These are phyloP conservation scores for Hyperoplus immaculatus DNA, from an alignment of 2,797 vertebrate genomes.

Conservation along the genomic window DNA sequence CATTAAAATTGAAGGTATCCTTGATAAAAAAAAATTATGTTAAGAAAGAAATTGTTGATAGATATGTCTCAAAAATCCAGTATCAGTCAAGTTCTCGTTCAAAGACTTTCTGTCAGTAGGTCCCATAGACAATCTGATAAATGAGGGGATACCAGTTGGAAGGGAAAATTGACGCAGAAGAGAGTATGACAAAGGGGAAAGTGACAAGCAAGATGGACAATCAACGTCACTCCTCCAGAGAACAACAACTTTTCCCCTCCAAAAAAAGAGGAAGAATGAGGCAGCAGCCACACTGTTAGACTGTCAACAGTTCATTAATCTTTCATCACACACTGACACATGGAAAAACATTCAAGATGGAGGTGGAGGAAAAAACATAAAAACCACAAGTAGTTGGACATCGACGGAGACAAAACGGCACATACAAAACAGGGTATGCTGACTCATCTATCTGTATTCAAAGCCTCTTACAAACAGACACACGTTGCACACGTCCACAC, in stretches of 20 bases:
- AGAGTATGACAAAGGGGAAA: constrained; percentile 19
- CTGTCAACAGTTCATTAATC: constrained; percentile 57
- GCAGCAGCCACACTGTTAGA: constrained; percentile 46
- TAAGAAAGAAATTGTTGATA: not conserved
- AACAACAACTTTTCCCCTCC: constrained; percentile 38
- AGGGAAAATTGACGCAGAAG: constrained; percentile 5
- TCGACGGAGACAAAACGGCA: constrained; percentile 46
- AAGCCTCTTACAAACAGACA: constrained; percentile 41
- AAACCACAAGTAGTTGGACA: constrained; percentile 43
- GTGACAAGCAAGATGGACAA: constrained; percentile 26
- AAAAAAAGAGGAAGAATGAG: constrained; percentile 40
- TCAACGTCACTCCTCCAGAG: constrained; percentile 33
- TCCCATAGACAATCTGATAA: not conserved
- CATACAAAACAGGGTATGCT: constrained; percentile 49
- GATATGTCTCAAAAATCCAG: not conserved
- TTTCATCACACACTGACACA: constrained; percentile 60
- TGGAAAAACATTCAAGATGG: constrained; percentile 60
- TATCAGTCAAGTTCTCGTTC: not conserved
- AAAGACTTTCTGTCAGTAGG: not conserved
- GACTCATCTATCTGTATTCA: not conserved
- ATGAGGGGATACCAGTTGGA: constrained; percentile 7
- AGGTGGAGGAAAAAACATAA: constrained; percentile 60
- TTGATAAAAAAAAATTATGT: not conserved
- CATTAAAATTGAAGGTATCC: not conserved
- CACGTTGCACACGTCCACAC: constrained; percentile 11